These are phyloP conservation scores for Sebastes trivittatus DNA, from an alignment of 2,797 vertebrate species.

Conservation along the genomic window DNA sequence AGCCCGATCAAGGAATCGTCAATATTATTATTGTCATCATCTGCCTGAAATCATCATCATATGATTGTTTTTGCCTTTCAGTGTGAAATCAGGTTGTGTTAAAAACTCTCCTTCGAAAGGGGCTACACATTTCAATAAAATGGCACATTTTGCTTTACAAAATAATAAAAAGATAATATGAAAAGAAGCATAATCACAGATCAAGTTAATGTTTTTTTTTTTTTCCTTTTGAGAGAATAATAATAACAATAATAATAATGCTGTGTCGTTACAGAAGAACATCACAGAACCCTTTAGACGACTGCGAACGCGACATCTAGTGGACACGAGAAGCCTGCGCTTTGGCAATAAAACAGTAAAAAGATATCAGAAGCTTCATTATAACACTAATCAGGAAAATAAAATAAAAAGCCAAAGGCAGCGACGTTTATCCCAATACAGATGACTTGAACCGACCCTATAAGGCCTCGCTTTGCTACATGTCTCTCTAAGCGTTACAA, in stretches of 20 bases:
- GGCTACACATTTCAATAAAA: conserved; percentile 74
- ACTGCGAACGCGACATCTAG: conserved; percentile 69
- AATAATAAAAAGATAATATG: conserved; percentile 74
- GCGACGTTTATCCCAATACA: conserved; percentile 87
- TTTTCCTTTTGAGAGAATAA: conserved; percentile 77
- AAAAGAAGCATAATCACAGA: conserved; percentile 84
- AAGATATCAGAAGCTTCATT: conserved; percentile 84
- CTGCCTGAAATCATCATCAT: conserved; percentile 67
- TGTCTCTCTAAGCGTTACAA: conserved; percentile 90
- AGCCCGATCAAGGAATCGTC: conserved; percentile 72
- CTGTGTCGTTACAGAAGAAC: conserved; percentile 81
- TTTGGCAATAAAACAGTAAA: conserved; percentile 87
- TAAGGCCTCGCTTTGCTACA: conserved; percentile 87
- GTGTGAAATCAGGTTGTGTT: conserved; percentile 70
- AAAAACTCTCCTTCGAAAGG: conserved; percentile 69
- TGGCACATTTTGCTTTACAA: conserved; percentile 81
- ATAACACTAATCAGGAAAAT: conserved; percentile 84
- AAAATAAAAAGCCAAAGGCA: conserved; percentile 83
- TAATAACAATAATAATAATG: conserved; percentile 78
- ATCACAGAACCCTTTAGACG: conserved; percentile 87
- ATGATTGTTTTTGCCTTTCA: conserved; percentile 74
- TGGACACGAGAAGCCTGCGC: conserved; percentile 86
- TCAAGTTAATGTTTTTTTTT: conserved; percentile 81
- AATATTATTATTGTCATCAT: conserved; percentile 64
- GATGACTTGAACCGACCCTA: conserved; percentile 86